Evolutionary conservation across 2,797 vertebrate genomes (phyloP), one percentile per base, ranked within the genome.

Genomic region (Microtus agrestis): DNA sequence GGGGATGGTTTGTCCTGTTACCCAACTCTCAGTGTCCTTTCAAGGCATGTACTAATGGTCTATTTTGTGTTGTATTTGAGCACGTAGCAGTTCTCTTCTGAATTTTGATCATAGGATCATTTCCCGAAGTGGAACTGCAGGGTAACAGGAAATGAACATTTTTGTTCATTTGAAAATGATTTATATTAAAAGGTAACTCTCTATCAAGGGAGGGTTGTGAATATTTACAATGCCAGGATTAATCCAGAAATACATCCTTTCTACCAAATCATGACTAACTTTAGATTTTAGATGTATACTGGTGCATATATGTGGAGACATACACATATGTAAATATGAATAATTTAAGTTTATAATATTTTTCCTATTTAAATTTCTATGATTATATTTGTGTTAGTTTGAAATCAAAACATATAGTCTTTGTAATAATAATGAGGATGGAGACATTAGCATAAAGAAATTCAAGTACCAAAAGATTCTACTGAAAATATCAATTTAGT

Each of bases 311-410:
- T 85, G 2, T 27, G 27, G 40, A 37, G 25, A 56, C 12, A 17
- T 59, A 40, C 56, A 48, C n/a, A 56, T 48, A 27, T 51, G 11
- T 34, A 5, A 86, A 21, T 90, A 74, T 71, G 84, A 82, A 87
- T 54, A 54, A 25, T 37, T 37, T 71, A 40, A 91, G 90, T 95
- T 11, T 79, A 56, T 51, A 87, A 69, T 93, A 73, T 29, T 87
- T 93, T 31, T 87, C 29, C 12, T 77, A 93, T 80, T 79, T 87
- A 81, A 84, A 92, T 85, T 95, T 82, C 48, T 17, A 82, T n/a
- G 91, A 79, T 95, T 27, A 77, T 79, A 84, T 85, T 34, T 86
- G 54, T 71, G 37, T 79, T 76, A 3, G 8, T 48, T 86, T 95
- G 84, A 91, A 93, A 91, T 81, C 67, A 79, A 61, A 92, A 95